phyloP scores from a whole-genome alignment of 1,140 invertebrate genomes.

The Colletes gigas region DNA sequence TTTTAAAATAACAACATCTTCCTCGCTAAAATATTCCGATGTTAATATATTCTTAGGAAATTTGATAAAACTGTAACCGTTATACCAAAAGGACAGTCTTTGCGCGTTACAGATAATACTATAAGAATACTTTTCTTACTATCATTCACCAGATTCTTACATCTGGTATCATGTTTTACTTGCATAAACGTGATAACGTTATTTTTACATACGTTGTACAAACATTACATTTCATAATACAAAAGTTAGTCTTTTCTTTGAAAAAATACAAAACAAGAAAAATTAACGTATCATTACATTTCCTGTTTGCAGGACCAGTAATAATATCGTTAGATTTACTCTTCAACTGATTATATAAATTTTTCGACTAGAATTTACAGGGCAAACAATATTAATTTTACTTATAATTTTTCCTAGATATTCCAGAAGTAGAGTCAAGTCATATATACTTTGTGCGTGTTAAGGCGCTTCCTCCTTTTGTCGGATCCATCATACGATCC shows the following conservation, averaged over 20 bases:
- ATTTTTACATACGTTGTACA: neutral
- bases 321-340: too few relatives aligned
- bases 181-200: neutral
- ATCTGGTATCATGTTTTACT: neutral
- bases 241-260: neutral
- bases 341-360: neutral
- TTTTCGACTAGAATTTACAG: conserved; percentile 42
- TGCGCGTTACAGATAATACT: conserved; percentile 9
- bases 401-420: conserved; percentile 24
- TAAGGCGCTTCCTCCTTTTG: conserved; percentile 92
- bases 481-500: conserved; percentile 96
- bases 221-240: neutral
- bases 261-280: conserved; percentile 16
- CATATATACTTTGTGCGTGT: conserved; percentile 96
- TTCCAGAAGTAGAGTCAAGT: conserved; percentile 55
- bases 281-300: neutral
- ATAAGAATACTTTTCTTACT: neutral
- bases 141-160: neutral
- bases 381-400: conserved; percentile 36
- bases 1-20: neutral
- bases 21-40: neutral
- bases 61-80: conserved; percentile 14
- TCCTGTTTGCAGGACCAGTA: too few relatives aligned
- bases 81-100: conserved; percentile 11
- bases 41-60: neutral